These are phyloP conservation scores for Enteromius mattozi DNA, from an alignment of 2,797 vertebrate genomes.

Conservation along the genomic window DNA sequence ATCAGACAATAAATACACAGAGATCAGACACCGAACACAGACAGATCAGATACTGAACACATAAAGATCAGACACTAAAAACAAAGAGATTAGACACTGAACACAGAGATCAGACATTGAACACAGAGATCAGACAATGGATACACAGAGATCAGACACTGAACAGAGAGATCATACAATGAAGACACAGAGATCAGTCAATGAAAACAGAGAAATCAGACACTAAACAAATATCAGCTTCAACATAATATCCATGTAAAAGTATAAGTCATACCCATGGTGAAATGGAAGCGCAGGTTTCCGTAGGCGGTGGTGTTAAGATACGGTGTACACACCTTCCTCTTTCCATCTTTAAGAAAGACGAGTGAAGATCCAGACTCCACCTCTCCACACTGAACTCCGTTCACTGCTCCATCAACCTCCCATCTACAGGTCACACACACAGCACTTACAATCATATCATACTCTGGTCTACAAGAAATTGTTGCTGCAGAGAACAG, in stretches of 20 bases:
- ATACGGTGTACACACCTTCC: slow-evolving; percentile 92
- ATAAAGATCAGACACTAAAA: background rate
- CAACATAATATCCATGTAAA: background rate
- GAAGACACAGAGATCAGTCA: background rate
- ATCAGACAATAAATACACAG: background rate
- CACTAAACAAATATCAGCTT: background rate
- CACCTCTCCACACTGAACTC: slow-evolving; percentile 91
- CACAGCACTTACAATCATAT: background rate
- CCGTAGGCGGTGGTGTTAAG: slow-evolving; percentile 92
- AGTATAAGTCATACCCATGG: slow-evolving; percentile 82
- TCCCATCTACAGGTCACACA: slow-evolving; percentile 85
- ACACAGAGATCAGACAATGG: background rate
- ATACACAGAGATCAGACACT: background rate
- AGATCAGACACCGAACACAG: background rate
- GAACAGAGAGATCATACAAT: background rate
- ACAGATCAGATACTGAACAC: background rate
- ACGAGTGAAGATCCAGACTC: slow-evolving; percentile 91
- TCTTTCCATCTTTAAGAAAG: slow-evolving; percentile 89
- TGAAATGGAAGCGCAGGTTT: slow-evolving; percentile 94
- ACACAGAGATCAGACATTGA: background rate
- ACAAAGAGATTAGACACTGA: background rate
- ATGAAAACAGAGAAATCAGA: background rate
- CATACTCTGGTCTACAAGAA: background rate
- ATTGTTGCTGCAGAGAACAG: background rate
- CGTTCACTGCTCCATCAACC: slow-evolving; percentile 85